Evolutionary conservation across 2,888 invertebrate species (phyloP), one percentile per base, ranked within the genome.

Genomic region (Cremastobaeus sp.): DNA sequence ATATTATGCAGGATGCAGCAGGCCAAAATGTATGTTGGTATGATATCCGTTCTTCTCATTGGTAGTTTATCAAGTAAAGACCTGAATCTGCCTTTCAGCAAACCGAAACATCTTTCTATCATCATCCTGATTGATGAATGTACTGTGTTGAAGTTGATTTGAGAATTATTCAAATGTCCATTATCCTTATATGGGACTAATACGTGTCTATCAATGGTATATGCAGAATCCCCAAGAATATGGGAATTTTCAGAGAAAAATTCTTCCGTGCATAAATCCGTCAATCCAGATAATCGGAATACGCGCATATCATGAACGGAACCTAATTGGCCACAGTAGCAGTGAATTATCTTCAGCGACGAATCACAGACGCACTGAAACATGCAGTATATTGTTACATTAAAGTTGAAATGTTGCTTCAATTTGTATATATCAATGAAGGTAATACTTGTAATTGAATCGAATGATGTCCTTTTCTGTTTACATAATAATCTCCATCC

Each of bases 31-130:
- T 4, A 25, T 6, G 8, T 6, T 25, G 25, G 8, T 6, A 25
- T 25, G 8, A 25, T 6, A 25, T 8, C 8, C 8, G 25, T 25
- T 8, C 8, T 25, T 25, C 8, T 39, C 57, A 74, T 69, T 6
- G 50, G 55, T 6, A 68, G 12, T 14, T 60, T 54, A 15, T 73
- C 39, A 4, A 66, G 0, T 9, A 55, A 48, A 0, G 15, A 45
- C 9, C 32, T 18, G 9, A 30, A 66, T 21, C 55, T 12, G 2
- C 17, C 17, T 34, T 69, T 69, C 6, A 62, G 25, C 8, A 60
- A 12, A 9, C 54, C 48, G 15, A 47, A 55, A 14, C 37, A 37
- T 2, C 48, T 18, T 57, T 66, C 66, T 8, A 66, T 55, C 47
- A 66, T 66, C 47, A 47, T 55, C n/a, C 55, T 17, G 5, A 41